Evolutionary conservation across 2,797 vertebrate species (phyloP).

Genomic region (Saguinus oedipus): DNA sequence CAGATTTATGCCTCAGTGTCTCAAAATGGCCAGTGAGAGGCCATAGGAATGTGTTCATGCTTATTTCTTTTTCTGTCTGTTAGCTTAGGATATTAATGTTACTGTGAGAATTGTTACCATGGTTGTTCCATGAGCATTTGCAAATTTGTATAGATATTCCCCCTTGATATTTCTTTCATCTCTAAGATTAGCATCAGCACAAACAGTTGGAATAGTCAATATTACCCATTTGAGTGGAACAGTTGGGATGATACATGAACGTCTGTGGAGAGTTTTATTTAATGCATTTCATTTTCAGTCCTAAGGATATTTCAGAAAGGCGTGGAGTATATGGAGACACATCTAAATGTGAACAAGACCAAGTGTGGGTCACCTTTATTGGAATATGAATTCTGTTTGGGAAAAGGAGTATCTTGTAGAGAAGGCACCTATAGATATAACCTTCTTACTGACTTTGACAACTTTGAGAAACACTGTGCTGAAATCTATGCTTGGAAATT

Average conservation of each 20-base stretch:
- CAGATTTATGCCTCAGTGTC: background rate
- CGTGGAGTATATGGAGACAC: background rate
- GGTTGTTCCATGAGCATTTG: background rate
- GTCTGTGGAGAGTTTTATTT: background rate
- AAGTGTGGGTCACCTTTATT: background rate
- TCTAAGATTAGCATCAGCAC: slow-evolving; percentile 71
- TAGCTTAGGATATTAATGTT: slow-evolving; percentile 39
- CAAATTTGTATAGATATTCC: slow-evolving; percentile 8
- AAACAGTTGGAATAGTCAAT: background rate
- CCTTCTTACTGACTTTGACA: background rate
- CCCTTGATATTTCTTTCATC: slow-evolving; percentile 55
- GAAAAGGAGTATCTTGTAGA: background rate
- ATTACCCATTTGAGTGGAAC: background rate
- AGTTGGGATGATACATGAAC: background rate
- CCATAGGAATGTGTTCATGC: background rate
- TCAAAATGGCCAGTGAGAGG: background rate
- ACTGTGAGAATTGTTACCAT: slow-evolving; percentile 54
- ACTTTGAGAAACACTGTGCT: background rate
- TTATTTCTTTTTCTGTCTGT: background rate
- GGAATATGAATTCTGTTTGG: background rate
- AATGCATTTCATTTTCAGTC: background rate
- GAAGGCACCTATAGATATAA: background rate
- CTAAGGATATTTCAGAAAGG: background rate
- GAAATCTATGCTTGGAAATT: background rate
- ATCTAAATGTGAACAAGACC: background rate